These are phyloP conservation scores for Porites cylindrica DNA, from an alignment of 92 coral and sea anemone genomes.

Conservation along the genomic window DNA sequence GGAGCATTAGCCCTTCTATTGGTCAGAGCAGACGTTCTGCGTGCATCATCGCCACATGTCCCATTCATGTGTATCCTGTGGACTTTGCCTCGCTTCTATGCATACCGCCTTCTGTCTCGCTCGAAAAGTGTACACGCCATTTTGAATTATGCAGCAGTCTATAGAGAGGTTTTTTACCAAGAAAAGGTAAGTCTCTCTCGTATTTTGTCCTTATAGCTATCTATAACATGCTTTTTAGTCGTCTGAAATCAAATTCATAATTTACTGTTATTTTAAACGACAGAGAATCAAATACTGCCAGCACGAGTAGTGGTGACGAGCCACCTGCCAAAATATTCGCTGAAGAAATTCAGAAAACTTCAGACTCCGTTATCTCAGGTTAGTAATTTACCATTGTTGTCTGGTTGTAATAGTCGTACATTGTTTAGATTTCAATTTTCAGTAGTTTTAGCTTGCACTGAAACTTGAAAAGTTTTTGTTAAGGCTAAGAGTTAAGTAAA, in stretches of 20 bases:
- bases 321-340: conserved; percentile 32
- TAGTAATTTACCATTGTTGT: conserved; percentile 29
- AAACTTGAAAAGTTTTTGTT: conserved; percentile 11
- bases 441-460: conserved; percentile 4
- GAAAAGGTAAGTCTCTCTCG: conserved; percentile 24
- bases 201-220: conserved; percentile 30
- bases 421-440: conserved; percentile 25
- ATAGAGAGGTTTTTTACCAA: conserved; percentile 14
- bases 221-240: conserved; percentile 20
- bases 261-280: conserved; percentile 24
- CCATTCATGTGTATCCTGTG: conserved; percentile 30
- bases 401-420: conserved; percentile 31
- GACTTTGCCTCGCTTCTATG: conserved; percentile 35
- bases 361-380: conserved; percentile 25
- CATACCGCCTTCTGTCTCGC: conserved; percentile 31
- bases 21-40: conserved; percentile 24
- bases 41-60: conserved; percentile 20
- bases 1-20: conserved; percentile 16
- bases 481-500: neutral
- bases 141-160: conserved; percentile 18
- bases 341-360: conserved; percentile 24
- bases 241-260: conserved; percentile 30
- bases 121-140: conserved; percentile 37
- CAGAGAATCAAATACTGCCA: conserved; percentile 28
- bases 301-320: conserved; percentile 25